Evolutionary conservation across 2,113 vertebrate genomes (phyloP), one percentile per base, ranked within the genome.

Genomic region (Chelonoidis abingdonii): DNA sequence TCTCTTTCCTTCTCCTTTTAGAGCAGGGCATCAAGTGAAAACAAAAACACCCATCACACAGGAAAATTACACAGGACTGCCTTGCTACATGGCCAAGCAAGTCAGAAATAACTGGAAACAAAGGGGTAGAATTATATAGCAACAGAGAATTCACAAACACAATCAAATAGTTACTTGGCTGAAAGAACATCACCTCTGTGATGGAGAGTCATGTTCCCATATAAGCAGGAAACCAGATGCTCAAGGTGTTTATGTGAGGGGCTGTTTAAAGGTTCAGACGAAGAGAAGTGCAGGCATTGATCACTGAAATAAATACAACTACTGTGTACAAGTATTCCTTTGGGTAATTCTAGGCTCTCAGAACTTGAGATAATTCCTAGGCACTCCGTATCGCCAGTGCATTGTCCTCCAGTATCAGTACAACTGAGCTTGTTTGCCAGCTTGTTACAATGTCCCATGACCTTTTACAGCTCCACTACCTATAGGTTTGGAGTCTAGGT

Each of bases 361-460:
- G 0, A 35, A 52, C 38, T 47, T 38, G 75, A 86, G 41, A 31
- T 76, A 90, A 56, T 85, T 92, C 80, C 52, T 90, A 54, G 72
- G 87, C 75, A 79, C 29, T 87, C 88, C 72, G 83, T 79, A 56
- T 83, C 41, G 59, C 90, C 88, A 84, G 44, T 9, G 22, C 1
- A 29, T 84, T 81, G 87, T 88, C 16, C 80, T 41, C 83, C 44
- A 87, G 31, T 56, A 65, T 93, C 0, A 4, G 72, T 72, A 80
- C 57, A 90, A 80, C 83, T 35, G 0, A 91, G 59, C 17, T 59
- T 56, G 84, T 91, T 90, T 95, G 57, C 87, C 93, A 92, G 94
- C 86, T 38, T 92, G 86, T 16, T 88, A 95, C 90, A 93, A 87
- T 78, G 86, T 93, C 88, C 90, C 90, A 12, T 35, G 38, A 88